Evolutionary conservation across 2,888 invertebrate species (phyloP).

Genomic region (Flabesymbios commensalis): DNA sequence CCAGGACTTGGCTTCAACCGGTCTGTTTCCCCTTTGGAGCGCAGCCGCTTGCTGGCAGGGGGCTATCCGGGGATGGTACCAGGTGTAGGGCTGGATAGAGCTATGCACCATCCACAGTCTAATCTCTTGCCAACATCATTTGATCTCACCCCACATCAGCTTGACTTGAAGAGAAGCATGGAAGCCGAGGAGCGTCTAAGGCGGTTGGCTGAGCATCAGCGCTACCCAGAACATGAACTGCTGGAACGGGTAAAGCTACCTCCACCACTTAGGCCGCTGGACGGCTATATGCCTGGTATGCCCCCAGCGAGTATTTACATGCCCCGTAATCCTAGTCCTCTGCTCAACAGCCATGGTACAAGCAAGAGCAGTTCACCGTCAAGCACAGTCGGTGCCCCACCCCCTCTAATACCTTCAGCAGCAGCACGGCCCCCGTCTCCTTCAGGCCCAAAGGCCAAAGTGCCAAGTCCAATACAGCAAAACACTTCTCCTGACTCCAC

Average conservation of each 20-base stretch:
- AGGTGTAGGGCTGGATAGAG: neutral
- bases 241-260: constrained; percentile 12
- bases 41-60: neutral
- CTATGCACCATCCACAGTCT: neutral
- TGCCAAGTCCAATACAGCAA: constrained; percentile 7
- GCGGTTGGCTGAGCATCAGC: neutral
- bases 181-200: constrained; percentile 10
- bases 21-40: neutral
- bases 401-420: constrained; percentile 26
- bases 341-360: neutral
- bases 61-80: constrained; percentile 5
- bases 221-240: constrained; percentile 3
- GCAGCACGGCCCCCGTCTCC: constrained; percentile 11
- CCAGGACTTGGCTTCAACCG: neutral
- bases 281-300: neutral
- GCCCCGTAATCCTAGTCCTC: neutral
- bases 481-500: neutral
- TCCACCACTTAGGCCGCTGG: constrained; percentile 1
- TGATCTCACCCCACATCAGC: constrained; percentile 7
- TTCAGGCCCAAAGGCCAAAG: neutral
- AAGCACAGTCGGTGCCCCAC: constrained; percentile 18
- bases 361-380: constrained; percentile 21
- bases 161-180: constrained; percentile 8
- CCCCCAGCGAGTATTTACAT: neutral
- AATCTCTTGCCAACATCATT: constrained; percentile 18